Conservation (phyloP, 2,113 vertebrate species). For the Macrotis lagotis region DNA sequence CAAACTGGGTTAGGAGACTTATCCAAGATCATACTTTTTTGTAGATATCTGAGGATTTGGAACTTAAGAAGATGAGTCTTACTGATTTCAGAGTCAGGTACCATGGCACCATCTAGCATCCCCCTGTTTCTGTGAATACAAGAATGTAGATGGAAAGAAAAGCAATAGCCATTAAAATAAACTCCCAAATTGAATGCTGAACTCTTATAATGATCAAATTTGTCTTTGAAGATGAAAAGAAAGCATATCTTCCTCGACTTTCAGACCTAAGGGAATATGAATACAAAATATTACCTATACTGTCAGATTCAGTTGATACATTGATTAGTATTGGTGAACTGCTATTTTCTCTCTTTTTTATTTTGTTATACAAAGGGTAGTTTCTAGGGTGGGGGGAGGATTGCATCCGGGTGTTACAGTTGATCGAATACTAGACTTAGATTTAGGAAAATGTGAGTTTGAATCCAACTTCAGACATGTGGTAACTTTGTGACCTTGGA, state of each 20-base stretch:
- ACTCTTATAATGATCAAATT: neutral
- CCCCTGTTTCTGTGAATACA: neutral
- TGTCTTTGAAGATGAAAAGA: neutral
- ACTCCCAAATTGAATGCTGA: neutral
- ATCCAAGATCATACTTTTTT: neutral
- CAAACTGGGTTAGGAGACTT: neutral
- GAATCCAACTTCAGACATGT: neutral
- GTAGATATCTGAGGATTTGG: neutral
- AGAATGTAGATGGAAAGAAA: neutral
- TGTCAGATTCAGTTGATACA: neutral
- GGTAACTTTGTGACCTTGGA: neutral
- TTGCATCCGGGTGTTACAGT: neutral
- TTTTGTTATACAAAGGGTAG: neutral
- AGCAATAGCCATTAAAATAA: neutral
- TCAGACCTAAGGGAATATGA: neutral
- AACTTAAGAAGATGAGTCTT: neutral
- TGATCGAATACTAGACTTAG: neutral
- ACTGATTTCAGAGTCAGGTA: neutral
- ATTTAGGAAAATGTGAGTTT: neutral
- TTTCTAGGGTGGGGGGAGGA: neutral
- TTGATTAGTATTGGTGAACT: neutral
- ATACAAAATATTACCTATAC: too few species aligned
- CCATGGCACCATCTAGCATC: neutral
- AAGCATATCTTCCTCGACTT: neutral
- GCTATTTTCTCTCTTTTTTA: neutral